These are phyloP conservation scores for Diarsia rubi DNA, from an alignment of 2,888 invertebrate species.

Conservation along the genomic window DNA sequence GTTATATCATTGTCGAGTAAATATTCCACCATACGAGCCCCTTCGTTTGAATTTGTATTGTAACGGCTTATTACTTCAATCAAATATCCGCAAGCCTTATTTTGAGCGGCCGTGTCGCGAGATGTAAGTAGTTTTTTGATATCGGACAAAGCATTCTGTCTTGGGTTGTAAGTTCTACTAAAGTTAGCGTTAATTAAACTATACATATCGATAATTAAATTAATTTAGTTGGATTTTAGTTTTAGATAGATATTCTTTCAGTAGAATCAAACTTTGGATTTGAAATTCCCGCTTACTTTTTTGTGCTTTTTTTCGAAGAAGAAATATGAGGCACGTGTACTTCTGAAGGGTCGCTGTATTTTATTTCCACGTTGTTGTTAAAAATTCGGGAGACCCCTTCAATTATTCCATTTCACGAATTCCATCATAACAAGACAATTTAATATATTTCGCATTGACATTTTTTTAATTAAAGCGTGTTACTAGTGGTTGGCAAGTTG, in stretches of 20 bases:
- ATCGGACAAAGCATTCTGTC: slow-evolving; percentile 84
- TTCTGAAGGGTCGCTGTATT: neutral
- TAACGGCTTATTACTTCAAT: slow-evolving; percentile 83
- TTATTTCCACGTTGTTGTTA: neutral
- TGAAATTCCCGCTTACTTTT: slow-evolving; percentile 53
- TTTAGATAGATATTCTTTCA: neutral
- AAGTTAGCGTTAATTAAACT: slow-evolving; percentile 83
- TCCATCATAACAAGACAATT: neutral
- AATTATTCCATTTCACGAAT: neutral
- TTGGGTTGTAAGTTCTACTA: slow-evolving; percentile 85
- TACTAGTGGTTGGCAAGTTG: slow-evolving; percentile 18
- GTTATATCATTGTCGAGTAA: slow-evolving; percentile 85
- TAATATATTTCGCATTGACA: neutral
- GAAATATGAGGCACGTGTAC: slow-evolving; percentile 2
- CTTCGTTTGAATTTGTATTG: slow-evolving; percentile 77
- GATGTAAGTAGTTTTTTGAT: slow-evolving; percentile 85
- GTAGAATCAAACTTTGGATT: slow-evolving; percentile 34
- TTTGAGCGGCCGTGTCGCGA: slow-evolving; percentile 83
- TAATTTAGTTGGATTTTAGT: neutral
- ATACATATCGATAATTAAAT: slow-evolving; percentile 72
- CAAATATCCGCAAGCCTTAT: slow-evolving; percentile 85
- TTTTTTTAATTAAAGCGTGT: neutral
- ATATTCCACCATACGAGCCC: slow-evolving; percentile 80
- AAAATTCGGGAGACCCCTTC: neutral
- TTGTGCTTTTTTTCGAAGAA: neutral